phyloP scores from a whole-genome alignment of 2,888 invertebrate species.

The Marronus borbonicus region DNA sequence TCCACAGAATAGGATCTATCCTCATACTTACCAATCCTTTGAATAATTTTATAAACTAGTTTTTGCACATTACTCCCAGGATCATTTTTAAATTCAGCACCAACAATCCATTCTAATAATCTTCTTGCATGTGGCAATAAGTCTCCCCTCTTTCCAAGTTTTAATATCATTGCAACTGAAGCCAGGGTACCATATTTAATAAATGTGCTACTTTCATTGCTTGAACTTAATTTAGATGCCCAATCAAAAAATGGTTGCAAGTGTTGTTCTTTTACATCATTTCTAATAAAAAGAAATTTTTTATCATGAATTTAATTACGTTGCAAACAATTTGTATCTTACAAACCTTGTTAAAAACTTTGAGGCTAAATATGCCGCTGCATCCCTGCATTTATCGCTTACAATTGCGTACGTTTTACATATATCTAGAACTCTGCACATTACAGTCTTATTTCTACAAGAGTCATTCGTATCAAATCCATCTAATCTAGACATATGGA shows the following conservation, averaged over 20 bases:
- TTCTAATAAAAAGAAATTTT: constrained; percentile 67
- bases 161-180: constrained; percentile 87
- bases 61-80: constrained; percentile 88
- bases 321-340: constrained; percentile 21
- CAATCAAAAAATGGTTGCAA: constrained; percentile 86
- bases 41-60: constrained; percentile 90
- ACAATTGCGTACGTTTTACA: constrained; percentile 86
- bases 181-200: constrained; percentile 84
- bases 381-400: constrained; percentile 88
- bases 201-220: constrained; percentile 68
- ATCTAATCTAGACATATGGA: constrained; percentile 92
- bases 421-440: constrained; percentile 84
- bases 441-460: constrained; percentile 73
- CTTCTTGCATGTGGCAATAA: constrained; percentile 81
- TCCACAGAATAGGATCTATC: constrained; percentile 10
- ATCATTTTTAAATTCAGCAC: constrained; percentile 81
- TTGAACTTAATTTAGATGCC: constrained; percentile 79
- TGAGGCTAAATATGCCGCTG: constrained; percentile 89
- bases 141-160: constrained; percentile 93
- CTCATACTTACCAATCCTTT: constrained; percentile 81
- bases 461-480: constrained; percentile 75
- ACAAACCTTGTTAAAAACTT: constrained; percentile 86
- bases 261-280: constrained; percentile 84
- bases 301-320: background rate
- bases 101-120: constrained; percentile 82